phyloP scores from a whole-genome alignment of 1,140 invertebrate genomes.

The Achroia grisella region DNA sequence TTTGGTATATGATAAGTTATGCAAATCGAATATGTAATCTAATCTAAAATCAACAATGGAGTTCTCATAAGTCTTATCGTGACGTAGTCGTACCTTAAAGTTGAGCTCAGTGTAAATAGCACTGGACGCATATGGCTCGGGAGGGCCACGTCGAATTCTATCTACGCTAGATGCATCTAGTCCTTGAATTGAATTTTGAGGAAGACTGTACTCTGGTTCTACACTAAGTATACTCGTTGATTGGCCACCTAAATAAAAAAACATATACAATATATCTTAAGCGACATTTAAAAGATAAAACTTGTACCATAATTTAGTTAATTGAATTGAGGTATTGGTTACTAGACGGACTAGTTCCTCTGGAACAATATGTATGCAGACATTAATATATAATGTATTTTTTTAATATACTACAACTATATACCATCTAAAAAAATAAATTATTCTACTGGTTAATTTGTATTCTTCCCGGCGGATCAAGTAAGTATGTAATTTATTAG shows the following conservation, averaged over 20 bases:
- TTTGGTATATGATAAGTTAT: constrained; percentile 31
- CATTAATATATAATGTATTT: too few relatives aligned
- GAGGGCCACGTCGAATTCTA: constrained; percentile 52
- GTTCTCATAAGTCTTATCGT: constrained; percentile 49
- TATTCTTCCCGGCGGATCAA: too few relatives aligned
- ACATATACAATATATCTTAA: too few relatives aligned
- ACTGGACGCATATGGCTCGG: constrained; percentile 64
- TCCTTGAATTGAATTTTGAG: constrained; percentile 63
- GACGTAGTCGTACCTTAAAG: constrained; percentile 48
- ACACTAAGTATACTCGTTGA: constrained; percentile 59
- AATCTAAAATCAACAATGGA: constrained; percentile 43
- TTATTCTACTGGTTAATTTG: too few relatives aligned
- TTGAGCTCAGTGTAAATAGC: constrained; percentile 71
- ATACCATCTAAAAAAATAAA: too few relatives aligned
- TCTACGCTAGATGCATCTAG: constrained; percentile 61
- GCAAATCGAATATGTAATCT: constrained; percentile 37
- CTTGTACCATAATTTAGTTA: too few relatives aligned
- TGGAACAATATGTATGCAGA: too few relatives aligned
- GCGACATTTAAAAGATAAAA: too few relatives aligned
- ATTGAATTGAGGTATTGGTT: too few relatives aligned
- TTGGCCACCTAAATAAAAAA: constrained; percentile 40
- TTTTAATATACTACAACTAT: too few relatives aligned
- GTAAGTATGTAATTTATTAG: too few relatives aligned
- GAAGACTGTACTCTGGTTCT: constrained; percentile 62
- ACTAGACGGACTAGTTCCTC: too few relatives aligned